Evolutionary conservation across 2,888 invertebrate species (phyloP).

Genomic region (Lottia scabra): DNA sequence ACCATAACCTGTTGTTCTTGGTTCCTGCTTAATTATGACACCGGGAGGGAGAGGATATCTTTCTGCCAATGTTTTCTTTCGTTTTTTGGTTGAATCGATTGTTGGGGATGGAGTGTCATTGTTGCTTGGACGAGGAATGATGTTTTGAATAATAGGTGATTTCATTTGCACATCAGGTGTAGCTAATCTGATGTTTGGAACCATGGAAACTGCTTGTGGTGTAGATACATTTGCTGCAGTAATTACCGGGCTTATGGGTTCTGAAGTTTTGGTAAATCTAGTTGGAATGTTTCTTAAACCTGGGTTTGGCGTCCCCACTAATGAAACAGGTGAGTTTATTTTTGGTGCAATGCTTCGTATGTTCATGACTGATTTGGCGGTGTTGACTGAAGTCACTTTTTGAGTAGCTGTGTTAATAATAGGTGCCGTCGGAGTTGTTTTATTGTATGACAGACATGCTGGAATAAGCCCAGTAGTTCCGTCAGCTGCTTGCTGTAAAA

Average conservation of each 20-base stretch:
- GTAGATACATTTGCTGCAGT: no score
- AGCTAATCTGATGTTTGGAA: background rate
- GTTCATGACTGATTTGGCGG: no score
- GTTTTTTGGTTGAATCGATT: background rate
- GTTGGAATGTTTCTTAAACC: no score
- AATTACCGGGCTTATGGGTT: no score
- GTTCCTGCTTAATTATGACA: constrained; percentile 35
- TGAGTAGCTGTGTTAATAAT: background rate
- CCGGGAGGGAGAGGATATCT: constrained; percentile 33
- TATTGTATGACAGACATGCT: background rate
- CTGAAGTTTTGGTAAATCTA: no score
- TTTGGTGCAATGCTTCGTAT: no score
- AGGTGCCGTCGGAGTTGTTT: background rate
- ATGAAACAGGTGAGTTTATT: no score
- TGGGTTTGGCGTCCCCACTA: no score
- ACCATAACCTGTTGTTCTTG: constrained; percentile 19
- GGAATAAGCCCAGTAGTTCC: background rate
- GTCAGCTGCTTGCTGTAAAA: background rate
- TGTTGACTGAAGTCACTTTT: no score
- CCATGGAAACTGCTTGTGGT: no score
- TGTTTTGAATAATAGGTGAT: background rate
- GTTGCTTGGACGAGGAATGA: background rate
- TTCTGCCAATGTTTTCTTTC: constrained; percentile 14
- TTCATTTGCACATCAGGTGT: background rate
- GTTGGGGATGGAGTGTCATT: background rate